A percentile compares a stretch with the other conserved stretches of the same genome.
Evolutionary conservation across 2,113 vertebrate species (phyloP).

Genomic region (Marmota flaviventris): DNA sequence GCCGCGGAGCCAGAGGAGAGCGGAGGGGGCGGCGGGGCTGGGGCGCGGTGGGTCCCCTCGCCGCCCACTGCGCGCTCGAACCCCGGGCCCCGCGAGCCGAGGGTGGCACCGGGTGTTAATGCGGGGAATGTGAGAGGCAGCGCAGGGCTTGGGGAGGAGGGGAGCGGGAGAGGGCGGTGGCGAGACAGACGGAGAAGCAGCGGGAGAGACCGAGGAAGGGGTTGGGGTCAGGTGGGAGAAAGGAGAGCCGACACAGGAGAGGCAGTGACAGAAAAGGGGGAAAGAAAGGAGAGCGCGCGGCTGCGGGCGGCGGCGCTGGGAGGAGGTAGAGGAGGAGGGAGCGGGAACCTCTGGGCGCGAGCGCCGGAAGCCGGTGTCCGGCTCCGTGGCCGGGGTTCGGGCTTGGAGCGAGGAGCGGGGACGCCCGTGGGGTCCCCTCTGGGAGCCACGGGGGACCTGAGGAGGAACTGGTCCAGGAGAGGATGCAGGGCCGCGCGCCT

Average conservation of each 20-base stretch:
- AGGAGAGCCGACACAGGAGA: background rate
- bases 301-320: background rate
- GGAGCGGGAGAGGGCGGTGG: background rate
- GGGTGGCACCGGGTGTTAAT: conserved; percentile 31
- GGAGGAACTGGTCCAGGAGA: background rate
- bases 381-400: background rate
- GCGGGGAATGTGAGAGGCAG: conserved; percentile 71
- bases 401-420: background rate
- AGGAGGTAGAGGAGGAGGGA: background rate
- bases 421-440: background rate
- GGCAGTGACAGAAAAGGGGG: background rate
- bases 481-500: background rate
- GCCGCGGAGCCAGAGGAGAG: background rate
- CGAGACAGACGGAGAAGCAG: background rate
- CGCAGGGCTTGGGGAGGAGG: background rate
- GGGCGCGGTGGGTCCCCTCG: background rate
- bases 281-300: background rate
- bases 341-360: background rate
- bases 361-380: background rate
- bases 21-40: background rate
- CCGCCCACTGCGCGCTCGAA: conserved; percentile 20
- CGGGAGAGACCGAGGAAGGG: background rate
- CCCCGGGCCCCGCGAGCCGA: background rate
- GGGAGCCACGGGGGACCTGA: background rate
- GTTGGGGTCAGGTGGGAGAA: background rate